These are phyloP conservation scores for Cetonia aurata DNA, from an alignment of 2,888 invertebrate species.

Conservation along the genomic window DNA sequence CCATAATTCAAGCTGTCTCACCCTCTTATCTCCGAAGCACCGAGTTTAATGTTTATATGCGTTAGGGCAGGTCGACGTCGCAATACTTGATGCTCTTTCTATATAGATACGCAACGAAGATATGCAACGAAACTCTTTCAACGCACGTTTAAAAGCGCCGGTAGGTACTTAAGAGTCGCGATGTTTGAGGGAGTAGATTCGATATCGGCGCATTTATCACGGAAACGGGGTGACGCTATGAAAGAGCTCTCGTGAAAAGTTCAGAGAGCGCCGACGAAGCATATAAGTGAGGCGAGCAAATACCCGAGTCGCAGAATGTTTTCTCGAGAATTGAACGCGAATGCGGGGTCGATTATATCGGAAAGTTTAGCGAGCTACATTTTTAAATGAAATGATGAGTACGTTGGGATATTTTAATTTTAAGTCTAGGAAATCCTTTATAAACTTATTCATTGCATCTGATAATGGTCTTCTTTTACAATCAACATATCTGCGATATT, in stretches of 20 bases:
- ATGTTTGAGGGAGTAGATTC: constrained; percentile 23
- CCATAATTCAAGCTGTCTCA: constrained; percentile 35
- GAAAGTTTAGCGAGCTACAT: too few relatives aligned
- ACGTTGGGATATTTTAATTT: too few relatives aligned
- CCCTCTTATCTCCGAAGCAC: constrained; percentile 18
- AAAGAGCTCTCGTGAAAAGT: neutral
- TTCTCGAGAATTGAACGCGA: too few relatives aligned
- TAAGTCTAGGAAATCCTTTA: too few relatives aligned
- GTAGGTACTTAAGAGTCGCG: constrained; percentile 13
- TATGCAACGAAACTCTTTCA: neutral
- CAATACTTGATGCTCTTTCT: constrained; percentile 3
- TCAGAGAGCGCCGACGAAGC: neutral
- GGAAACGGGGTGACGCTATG: neutral
- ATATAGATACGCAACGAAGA: too few relatives aligned
- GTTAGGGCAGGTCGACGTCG: constrained; percentile 1
- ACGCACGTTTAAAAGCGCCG: constrained; percentile 14
- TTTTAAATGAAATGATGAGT: too few relatives aligned
- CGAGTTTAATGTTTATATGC: constrained; percentile 25
- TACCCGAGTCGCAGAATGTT: too few relatives aligned
- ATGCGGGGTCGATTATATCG: too few relatives aligned
- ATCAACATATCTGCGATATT: too few relatives aligned
- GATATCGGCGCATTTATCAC: constrained; percentile 29
- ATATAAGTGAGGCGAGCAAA: too few relatives aligned
- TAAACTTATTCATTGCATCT: too few relatives aligned
- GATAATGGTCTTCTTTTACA: too few relatives aligned